phyloP scores from a whole-genome alignment of 2,113 vertebrate genomes.

The Pao palembangensis region DNA sequence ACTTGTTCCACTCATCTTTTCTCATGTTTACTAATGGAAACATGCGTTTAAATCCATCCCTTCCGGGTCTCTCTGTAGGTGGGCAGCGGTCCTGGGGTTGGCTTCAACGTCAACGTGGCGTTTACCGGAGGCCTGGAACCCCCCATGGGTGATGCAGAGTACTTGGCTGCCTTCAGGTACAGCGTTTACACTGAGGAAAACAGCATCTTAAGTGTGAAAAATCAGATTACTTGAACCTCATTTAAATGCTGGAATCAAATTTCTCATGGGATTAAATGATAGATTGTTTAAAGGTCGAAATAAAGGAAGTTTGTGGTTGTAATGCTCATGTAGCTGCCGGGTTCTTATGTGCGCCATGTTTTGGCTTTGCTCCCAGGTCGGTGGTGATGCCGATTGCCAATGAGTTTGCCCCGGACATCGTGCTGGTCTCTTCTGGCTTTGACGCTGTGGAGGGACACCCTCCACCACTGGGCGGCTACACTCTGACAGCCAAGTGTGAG shows the following conservation, averaged over 20 bases:
- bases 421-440: constrained; percentile 93
- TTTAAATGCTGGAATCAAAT: background rate
- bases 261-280: background rate
- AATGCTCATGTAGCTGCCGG: too few species aligned
- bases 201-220: background rate
- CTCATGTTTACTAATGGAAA: too few species aligned
- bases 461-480: constrained; percentile 90
- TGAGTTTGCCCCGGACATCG: constrained; percentile 91
- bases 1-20: too few species aligned
- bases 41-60: too few species aligned
- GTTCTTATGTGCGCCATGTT: too few species aligned
- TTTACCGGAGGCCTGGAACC: constrained; percentile 94
- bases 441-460: constrained; percentile 94
- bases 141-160: constrained; percentile 91
- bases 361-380: constrained; percentile 71
- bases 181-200: background rate
- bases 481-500: constrained; percentile 89
- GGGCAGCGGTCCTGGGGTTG: constrained; percentile 87
- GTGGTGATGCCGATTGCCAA: constrained; percentile 95
- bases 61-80: constrained; percentile 73
- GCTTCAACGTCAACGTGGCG: constrained; percentile 94
- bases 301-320: too few species aligned
- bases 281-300: too few species aligned
- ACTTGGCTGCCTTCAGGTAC: constrained; percentile 94
- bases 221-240: too few species aligned